Percentiles rank a stretch among this genome's conserved stretches.
Evolutionary conservation across 2,797 vertebrate species (phyloP).

Genomic region (Girardinus metallicus): DNA sequence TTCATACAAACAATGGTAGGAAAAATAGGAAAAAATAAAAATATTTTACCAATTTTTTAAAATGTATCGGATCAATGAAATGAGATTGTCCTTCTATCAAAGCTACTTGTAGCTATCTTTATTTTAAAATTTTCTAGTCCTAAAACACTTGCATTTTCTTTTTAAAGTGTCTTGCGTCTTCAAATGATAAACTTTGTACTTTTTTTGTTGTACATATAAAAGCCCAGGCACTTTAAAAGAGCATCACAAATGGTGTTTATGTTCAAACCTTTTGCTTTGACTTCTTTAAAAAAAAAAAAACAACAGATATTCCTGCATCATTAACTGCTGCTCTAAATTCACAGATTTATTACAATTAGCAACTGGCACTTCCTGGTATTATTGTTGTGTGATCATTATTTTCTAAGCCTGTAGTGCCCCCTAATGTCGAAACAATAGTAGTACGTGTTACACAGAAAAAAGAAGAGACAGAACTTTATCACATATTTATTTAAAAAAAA

Average conservation of each 20-base stretch:
- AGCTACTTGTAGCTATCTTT: not conserved
- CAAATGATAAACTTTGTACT: not conserved
- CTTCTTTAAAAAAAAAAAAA: not conserved
- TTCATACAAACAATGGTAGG: not conserved
- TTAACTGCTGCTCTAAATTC: not conserved
- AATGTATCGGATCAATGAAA: too few relatives aligned
- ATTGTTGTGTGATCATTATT: not conserved
- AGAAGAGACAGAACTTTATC: not conserved
- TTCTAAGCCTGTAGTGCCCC: slow-evolving; percentile 43
- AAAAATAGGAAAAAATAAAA: not conserved
- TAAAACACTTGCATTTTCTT: not conserved
- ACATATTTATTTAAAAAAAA: not conserved
- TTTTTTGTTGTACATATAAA: not conserved
- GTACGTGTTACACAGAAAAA: slow-evolving; percentile 27
- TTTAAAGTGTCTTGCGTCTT: not conserved
- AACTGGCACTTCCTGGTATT: not conserved
- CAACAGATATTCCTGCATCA: not conserved
- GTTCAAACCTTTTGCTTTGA: not conserved
- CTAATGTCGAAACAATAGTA: slow-evolving; percentile 19
- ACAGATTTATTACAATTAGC: not conserved
- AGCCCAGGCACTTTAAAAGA: not conserved
- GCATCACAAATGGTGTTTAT: too few relatives aligned
- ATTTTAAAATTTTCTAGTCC: not conserved
- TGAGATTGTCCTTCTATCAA: not conserved
- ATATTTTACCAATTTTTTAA: not conserved